Percentiles rank a stretch among this genome's conserved stretches.
phyloP scores from a whole-genome alignment of 2,797 vertebrate genomes.

The Peromyscus melanophrys region DNA sequence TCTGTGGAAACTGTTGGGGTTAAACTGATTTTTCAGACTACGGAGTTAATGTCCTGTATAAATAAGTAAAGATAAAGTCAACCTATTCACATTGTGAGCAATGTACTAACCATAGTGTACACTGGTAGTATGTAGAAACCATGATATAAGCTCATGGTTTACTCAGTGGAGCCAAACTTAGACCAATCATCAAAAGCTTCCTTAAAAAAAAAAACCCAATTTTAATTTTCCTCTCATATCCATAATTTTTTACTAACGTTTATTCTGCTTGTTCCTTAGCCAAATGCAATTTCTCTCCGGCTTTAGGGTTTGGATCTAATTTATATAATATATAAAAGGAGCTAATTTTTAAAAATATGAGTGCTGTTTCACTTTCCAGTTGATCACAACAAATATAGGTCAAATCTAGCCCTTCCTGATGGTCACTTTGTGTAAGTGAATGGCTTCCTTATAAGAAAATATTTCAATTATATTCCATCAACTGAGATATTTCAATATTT shows the following conservation, averaged over 20 bases:
- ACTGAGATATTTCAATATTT: not conserved
- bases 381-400: not conserved
- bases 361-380: slow-evolving; percentile 22
- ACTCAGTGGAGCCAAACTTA: not conserved
- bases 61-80: slow-evolving; percentile 18
- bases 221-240: slow-evolving; percentile 33
- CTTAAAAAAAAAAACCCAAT: not conserved
- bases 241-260: slow-evolving; percentile 19
- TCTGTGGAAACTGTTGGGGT: not conserved
- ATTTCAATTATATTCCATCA: not conserved
- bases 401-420: not conserved
- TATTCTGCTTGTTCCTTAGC: slow-evolving; percentile 1
- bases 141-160: not conserved
- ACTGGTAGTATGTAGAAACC: not conserved
- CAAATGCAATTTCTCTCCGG: not conserved
- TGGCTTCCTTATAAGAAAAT: not conserved
- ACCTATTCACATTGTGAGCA: not conserved
- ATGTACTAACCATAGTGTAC: not conserved
- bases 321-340: slow-evolving; percentile 8
- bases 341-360: not conserved
- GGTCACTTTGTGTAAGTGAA: not conserved
- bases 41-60: not conserved
- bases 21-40: not conserved
- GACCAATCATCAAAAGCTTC: not conserved
- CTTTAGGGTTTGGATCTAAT: slow-evolving; percentile 6